A percentile compares a stretch with the other conserved stretches of the same genome.
Conservation (phyloP, 2,888 invertebrate genomes). For the Tipula lateralis region DNA sequence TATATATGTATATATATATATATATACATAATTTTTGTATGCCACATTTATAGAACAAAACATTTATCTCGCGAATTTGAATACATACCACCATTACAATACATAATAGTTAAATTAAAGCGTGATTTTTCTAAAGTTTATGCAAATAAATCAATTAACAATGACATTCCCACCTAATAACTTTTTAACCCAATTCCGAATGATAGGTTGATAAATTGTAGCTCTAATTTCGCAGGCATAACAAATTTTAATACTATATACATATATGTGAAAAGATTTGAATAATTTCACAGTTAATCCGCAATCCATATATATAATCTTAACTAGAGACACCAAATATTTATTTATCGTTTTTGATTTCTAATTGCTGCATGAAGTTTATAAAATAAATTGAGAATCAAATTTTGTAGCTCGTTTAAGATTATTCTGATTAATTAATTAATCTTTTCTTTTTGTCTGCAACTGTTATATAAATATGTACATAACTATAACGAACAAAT, state of each 20-base stretch:
- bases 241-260: neutral
- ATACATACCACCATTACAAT: too few relatives aligned
- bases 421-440: neutral
- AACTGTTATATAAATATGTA: too few relatives aligned
- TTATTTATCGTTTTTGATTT: neutral
- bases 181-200: neutral
- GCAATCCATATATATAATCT: neutral
- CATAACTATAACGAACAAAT: too few relatives aligned
- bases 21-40: too few relatives aligned
- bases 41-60: too few relatives aligned
- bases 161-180: neutral
- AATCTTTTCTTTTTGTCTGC: too few relatives aligned
- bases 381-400: neutral
- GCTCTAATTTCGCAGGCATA: neutral
- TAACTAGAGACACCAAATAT: neutral
- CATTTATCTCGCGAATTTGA: too few relatives aligned
- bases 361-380: neutral
- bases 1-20: too few relatives aligned
- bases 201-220: too few relatives aligned
- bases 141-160: neutral
- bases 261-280: neutral
- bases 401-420: neutral
- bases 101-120: neutral
- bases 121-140: neutral
- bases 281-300: neutral